Conservation (phyloP, 2,113 vertebrate species). For the Bos taurus region ARS-UCD2.0 NC_037348.1:56957001-56957500, state of each 20-base stretch:
- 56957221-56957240: not conserved
- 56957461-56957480: not conserved
- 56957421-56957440: not conserved
- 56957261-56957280: not conserved
- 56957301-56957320: slow-evolving; percentile 1
- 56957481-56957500: not conserved
- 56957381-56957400: not conserved
- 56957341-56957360: not conserved
- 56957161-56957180: not conserved
- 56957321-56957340: not conserved
- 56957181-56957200: not conserved
- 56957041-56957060: not conserved
- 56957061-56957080: not conserved
- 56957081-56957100: not conserved
- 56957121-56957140: not conserved
- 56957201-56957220: not conserved
- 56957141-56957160: not conserved
- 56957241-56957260: not conserved
- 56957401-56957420: not conserved
- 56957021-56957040: not conserved
- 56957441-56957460: not conserved
- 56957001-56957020: not conserved
- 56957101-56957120: not conserved
- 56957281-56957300: slow-evolving; percentile 16
- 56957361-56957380: not conserved